Conservation (phyloP, 2,888 invertebrate genomes). For the Marasmarcha lunaedactyla region DNA sequence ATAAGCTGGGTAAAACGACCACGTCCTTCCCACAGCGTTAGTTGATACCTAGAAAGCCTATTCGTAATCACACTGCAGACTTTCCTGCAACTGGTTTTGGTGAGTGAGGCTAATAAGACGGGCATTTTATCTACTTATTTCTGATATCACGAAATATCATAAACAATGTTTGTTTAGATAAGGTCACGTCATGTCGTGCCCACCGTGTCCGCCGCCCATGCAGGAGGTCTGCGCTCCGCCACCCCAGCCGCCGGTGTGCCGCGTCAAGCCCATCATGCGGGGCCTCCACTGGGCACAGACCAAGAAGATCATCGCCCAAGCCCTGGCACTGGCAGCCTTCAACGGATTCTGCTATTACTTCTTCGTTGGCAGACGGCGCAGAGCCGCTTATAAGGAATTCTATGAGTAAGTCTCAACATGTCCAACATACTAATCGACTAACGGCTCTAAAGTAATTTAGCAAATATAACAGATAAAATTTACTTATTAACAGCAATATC, state of each 20-base stretch:
- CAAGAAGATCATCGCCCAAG: constrained; percentile 66
- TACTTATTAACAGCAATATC: background rate
- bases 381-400: constrained; percentile 75
- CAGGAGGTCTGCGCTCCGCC: constrained; percentile 34
- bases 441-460: background rate
- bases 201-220: constrained; percentile 28
- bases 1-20: too few species aligned
- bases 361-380: constrained; percentile 63
- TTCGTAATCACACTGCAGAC: too few species aligned
- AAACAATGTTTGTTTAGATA: too few species aligned
- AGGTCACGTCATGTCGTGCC: constrained; percentile 25
- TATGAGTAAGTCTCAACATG: constrained; percentile 74
- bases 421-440: background rate
- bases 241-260: constrained; percentile 27
- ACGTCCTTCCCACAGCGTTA: too few species aligned
- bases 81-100: too few species aligned
- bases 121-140: too few species aligned
- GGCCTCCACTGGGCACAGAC: constrained; percentile 75
- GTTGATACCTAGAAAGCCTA: too few species aligned
- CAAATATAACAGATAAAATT: too few species aligned
- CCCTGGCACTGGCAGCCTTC: constrained; percentile 35
- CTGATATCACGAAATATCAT: too few species aligned
- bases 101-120: too few species aligned
- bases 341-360: constrained; percentile 56
- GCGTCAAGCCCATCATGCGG: constrained; percentile 73